Evolutionary conservation across 2,797 vertebrate species (phyloP), one percentile per base, ranked within the genome.

Genomic region (Tinamus major): DNA sequence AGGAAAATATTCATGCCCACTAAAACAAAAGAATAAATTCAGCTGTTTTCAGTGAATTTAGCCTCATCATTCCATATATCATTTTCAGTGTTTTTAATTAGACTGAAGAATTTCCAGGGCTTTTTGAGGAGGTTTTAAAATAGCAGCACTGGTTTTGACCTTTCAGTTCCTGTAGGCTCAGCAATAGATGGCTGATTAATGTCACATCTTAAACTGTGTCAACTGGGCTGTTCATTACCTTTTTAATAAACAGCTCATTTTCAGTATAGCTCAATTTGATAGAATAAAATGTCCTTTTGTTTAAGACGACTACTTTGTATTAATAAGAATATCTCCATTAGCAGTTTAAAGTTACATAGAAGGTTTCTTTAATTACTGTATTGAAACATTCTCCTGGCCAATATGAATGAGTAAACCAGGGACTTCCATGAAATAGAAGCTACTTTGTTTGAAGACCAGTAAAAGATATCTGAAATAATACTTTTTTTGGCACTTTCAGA

Each of bases 121-220:
- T 90, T 92, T 94, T 42, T 72, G 48, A 81, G 51, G 37, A 21
- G 68, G 9, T 42, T 89, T 86, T 92, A 46, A 79, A 91, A 35
- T 76, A 89, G 44, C 12, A 4, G 51, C 37, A 61, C 35, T 59
- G 39, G 49, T 56, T 96, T 79, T 95, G 95, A 97, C 94, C 96
- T 97, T 97, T 93, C 87, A 17, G 56, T 93, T 96, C 55, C 74
- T 92, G 51, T 84, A 65, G 87, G 68, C 85, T 95, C 95, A 96
- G 96, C 93, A 96, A 88, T 95, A 96, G 81, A 76, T 84, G 39
- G 55, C 77, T 95, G 89, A 94, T 96, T 89, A 95, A 91, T 95
- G 83, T 91, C 90, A 75, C 53, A 39, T 85, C 78, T 91, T 92
- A 91, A 94, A 93, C 58, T 84, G 21, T 94, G 63, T 89, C 87